Conservation (phyloP, 2,113 vertebrate genomes). For the Apodemus speciosus region DNA sequence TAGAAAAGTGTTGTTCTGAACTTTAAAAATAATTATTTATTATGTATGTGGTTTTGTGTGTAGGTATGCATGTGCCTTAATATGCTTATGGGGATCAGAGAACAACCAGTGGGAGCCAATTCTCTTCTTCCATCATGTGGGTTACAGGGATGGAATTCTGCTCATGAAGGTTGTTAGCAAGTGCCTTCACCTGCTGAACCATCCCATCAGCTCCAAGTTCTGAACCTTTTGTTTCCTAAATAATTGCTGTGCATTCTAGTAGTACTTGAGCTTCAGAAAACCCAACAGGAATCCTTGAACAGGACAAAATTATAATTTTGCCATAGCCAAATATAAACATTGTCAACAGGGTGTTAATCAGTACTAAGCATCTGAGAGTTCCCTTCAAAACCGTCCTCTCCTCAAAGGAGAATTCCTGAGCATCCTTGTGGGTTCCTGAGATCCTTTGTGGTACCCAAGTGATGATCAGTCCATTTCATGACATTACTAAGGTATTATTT, state of each 20-base stretch:
- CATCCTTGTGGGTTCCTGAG: neutral
- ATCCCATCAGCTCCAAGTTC: neutral
- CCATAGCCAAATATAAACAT: conserved; percentile 43
- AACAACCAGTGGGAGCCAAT: neutral
- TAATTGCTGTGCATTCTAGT: neutral
- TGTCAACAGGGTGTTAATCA: neutral
- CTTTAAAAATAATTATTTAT: neutral
- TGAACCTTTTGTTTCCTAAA: conserved; percentile 31
- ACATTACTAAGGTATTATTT: neutral
- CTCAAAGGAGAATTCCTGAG: neutral
- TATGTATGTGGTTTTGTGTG: neutral
- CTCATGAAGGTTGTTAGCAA: neutral
- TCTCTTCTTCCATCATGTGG: neutral
- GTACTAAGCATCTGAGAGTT: conserved; percentile 28
- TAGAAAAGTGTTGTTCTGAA: neutral
- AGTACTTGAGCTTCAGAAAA: conserved; percentile 23
- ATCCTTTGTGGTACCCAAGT: neutral
- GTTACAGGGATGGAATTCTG: neutral
- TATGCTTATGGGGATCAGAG: neutral
- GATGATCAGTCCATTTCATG: neutral
- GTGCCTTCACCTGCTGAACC: neutral
- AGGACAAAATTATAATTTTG: neutral
- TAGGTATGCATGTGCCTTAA: too few relatives aligned
- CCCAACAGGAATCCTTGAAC: neutral
- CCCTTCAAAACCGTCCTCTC: conserved; percentile 33